Conservation (phyloP, 2,888 invertebrate genomes). For the Drosophila borealis region DNA sequence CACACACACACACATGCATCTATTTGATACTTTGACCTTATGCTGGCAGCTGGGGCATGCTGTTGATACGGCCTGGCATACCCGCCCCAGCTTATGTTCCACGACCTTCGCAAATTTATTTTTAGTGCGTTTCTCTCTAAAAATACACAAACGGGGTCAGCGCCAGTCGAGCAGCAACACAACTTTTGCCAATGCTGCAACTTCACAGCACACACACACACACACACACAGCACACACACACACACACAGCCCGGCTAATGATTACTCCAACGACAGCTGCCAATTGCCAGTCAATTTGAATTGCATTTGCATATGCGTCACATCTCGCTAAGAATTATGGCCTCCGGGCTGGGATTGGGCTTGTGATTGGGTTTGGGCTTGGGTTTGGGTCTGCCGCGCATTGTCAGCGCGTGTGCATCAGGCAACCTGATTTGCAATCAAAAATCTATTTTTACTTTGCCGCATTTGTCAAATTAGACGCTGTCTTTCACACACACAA, state of each 20-base stretch:
- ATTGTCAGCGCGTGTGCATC: too few relatives aligned
- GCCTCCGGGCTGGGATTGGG: not conserved
- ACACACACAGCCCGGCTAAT: not conserved
- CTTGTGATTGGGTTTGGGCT: too few relatives aligned
- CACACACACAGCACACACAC: slow-evolving; percentile 1
- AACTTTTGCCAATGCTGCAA: slow-evolving; percentile 31
- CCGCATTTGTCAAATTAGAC: slow-evolving; percentile 16
- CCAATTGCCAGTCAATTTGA: slow-evolving; percentile 33
- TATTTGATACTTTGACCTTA: slow-evolving; percentile 72
- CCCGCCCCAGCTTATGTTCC: slow-evolving; percentile 39
- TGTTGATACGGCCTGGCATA: slow-evolving; percentile 28
- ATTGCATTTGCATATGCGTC: slow-evolving; percentile 42
- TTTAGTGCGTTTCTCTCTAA: slow-evolving; percentile 64
- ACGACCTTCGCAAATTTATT: slow-evolving; percentile 79
- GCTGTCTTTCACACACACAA: too few relatives aligned
- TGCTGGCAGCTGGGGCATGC: slow-evolving; percentile 16
- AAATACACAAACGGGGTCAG: slow-evolving; percentile 72
- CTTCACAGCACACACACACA: slow-evolving; percentile 11
- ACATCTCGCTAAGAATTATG: not conserved
- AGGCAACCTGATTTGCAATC: too few relatives aligned
- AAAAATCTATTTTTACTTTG: slow-evolving; percentile 53
- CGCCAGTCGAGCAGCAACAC: slow-evolving; percentile 42
- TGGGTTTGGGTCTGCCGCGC: too few relatives aligned
- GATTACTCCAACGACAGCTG: slow-evolving; percentile 2
- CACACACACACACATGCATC: slow-evolving; percentile 1